These are phyloP conservation scores for Noctua janthe DNA, from an alignment of 2,888 invertebrate species.

Conservation along the genomic window DNA sequence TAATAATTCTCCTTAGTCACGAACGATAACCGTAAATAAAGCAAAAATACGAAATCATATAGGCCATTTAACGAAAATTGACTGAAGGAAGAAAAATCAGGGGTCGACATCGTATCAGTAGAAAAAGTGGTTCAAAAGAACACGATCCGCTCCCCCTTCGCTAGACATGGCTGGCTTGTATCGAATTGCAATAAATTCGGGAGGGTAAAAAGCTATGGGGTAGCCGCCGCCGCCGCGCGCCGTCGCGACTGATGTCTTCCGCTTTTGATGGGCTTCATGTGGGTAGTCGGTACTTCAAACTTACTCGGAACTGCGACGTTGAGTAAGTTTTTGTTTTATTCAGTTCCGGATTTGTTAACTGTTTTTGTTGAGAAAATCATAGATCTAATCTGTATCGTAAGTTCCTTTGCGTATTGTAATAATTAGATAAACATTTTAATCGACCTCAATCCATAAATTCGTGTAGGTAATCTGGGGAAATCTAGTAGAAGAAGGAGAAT, in stretches of 20 bases:
- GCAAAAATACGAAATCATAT: constrained; percentile 33
- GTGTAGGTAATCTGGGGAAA: background rate
- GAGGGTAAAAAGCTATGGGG: constrained; percentile 68
- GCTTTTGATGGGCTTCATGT: constrained; percentile 81
- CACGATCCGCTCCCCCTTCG: constrained; percentile 48
- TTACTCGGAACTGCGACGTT: constrained; percentile 31
- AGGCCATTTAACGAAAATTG: constrained; percentile 43
- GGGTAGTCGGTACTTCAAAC: constrained; percentile 43
- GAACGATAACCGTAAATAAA: constrained; percentile 57
- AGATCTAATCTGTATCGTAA: background rate
- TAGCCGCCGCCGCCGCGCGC: constrained; percentile 43
- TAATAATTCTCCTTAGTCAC: constrained; percentile 44
- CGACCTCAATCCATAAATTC: background rate
- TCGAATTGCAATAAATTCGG: constrained; percentile 88
- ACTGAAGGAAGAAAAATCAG: constrained; percentile 54
- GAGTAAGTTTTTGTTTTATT: constrained; percentile 19
- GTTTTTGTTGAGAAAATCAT: background rate
- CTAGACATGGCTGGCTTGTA: constrained; percentile 69
- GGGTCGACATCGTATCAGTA: constrained; percentile 33
- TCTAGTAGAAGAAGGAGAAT: background rate
- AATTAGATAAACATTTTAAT: background rate
- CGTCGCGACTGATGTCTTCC: constrained; percentile 76
- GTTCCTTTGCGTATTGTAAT: background rate
- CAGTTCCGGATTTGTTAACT: constrained; percentile 2
- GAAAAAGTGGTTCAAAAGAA: constrained; percentile 53